Percentiles rank a stretch among this genome's conserved stretches.
phyloP scores from a whole-genome alignment of 2,797 vertebrate genomes.

The Aeoliscus strigatus region DNA sequence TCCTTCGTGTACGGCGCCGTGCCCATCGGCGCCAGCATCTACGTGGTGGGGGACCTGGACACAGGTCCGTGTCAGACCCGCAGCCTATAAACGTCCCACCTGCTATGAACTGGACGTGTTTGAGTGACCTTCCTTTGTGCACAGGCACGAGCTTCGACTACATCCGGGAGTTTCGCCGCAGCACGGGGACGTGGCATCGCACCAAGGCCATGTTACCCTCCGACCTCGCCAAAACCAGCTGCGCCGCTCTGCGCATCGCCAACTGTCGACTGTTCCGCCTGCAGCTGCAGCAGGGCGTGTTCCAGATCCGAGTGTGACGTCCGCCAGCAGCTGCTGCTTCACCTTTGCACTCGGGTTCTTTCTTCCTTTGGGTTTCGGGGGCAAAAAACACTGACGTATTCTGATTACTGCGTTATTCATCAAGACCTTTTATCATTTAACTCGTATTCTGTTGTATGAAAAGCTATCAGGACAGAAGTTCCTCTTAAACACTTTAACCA shows the following conservation, averaged over 20 bases:
- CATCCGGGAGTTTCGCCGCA: slow-evolving; percentile 92
- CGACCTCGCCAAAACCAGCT: slow-evolving; percentile 89
- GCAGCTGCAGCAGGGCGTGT: slow-evolving; percentile 90
- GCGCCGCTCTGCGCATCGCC: slow-evolving; percentile 87
- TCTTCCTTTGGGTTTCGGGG: slow-evolving; percentile 15
- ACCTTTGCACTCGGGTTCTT: slow-evolving; percentile 26
- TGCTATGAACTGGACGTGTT: neutral
- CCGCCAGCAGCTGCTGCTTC: slow-evolving; percentile 7
- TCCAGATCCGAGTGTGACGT: slow-evolving; percentile 83
- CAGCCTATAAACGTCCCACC: too few relatives aligned
- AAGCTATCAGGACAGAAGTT: neutral
- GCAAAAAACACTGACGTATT: slow-evolving; percentile 13
- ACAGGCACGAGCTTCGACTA: slow-evolving; percentile 93
- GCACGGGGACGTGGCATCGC: slow-evolving; percentile 92
- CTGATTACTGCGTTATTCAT: too few relatives aligned
- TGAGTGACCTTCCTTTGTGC: rapidly evolving
- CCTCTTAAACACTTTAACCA: slow-evolving; percentile 3
- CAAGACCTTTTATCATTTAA: slow-evolving; percentile 2
- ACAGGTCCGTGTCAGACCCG: slow-evolving; percentile 77
- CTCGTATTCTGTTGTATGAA: slow-evolving; percentile 15
- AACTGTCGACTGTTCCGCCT: slow-evolving; percentile 97
- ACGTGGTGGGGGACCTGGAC: slow-evolving; percentile 97
- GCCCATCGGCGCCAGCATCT: slow-evolving; percentile 92
- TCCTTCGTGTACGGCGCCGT: slow-evolving; percentile 97
- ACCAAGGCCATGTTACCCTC: slow-evolving; percentile 84